Evolutionary conservation across 2,888 invertebrate genomes (phyloP).

Genomic region (Allacma fusca): DNA sequence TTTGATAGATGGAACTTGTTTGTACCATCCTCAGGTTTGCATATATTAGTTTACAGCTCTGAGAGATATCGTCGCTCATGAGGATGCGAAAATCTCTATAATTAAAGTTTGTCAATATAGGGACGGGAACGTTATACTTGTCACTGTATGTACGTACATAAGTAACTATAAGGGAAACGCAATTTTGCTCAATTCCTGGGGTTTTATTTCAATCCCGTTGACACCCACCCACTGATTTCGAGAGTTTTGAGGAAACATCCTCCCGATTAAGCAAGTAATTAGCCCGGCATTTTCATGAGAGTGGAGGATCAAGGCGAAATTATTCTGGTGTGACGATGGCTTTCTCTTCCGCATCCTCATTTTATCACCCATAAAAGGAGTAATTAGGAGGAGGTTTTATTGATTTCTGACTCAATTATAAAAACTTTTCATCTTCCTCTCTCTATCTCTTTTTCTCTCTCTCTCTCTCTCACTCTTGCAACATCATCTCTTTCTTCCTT

Average conservation of each 20-base stretch:
- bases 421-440: slow-evolving; percentile 1
- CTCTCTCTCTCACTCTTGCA: not conserved
- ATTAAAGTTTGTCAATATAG: no score
- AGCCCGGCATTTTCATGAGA: slow-evolving; percentile 3
- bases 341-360: slow-evolving; percentile 16
- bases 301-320: slow-evolving; percentile 12
- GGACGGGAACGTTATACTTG: no score
- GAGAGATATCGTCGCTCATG: no score
- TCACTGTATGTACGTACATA: no score
- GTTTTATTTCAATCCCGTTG: slow-evolving; percentile 41
- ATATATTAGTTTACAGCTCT: no score
- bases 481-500: not conserved
- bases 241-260: slow-evolving; percentile 9
- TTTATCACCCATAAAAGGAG: slow-evolving; percentile 41
- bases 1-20: no score
- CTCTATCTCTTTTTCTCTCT: not conserved
- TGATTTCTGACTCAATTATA: slow-evolving; percentile 27
- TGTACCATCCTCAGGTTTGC: no score
- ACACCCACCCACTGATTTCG: slow-evolving; percentile 40
- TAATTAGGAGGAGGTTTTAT: slow-evolving; percentile 26
- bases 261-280: slow-evolving; percentile 39
- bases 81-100: no score
- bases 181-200: no score
- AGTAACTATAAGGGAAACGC: no score
- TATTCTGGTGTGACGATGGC: not conserved